Evolutionary conservation across 53 echinoderm and acorn worm species (phyloP).

Genomic region (Mesocentrotus franciscanus): DNA sequence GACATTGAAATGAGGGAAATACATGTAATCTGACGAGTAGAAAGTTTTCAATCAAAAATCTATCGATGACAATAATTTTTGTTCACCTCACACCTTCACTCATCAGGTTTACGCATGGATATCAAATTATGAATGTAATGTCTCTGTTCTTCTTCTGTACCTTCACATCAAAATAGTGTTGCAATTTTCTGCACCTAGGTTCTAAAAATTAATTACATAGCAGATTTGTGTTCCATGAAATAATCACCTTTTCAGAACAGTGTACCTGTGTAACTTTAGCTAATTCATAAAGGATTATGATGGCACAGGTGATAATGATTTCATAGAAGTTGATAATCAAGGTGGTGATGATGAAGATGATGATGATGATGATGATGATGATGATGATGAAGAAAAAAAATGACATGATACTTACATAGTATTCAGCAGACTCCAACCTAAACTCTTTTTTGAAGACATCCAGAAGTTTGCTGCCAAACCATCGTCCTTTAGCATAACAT

Average conservation of each 20-base stretch:
- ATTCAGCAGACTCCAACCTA: conserved; percentile 85
- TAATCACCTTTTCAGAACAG: not conserved
- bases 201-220: no score
- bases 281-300: not conserved
- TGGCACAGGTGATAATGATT: not conserved
- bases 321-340: not conserved
- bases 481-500: conserved; percentile 88
- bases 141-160: no score
- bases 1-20: not conserved
- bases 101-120: no score
- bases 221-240: not conserved
- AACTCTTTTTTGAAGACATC: conserved; percentile 94
- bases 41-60: not conserved
- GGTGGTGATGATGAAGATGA: not conserved
- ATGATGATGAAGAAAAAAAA: not conserved
- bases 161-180: no score
- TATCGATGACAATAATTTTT: no score
- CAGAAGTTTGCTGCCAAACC: conserved; percentile 84
- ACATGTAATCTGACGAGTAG: not conserved
- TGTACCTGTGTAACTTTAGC: not conserved
- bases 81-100: no score
- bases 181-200: no score
- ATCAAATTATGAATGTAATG: no score
- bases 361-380: not conserved
- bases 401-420: conserved; percentile 82